Evolutionary conservation across 1,140 invertebrate species (phyloP), one percentile per base, ranked within the genome.

Genomic region (Drosophila carrolli): DNA sequence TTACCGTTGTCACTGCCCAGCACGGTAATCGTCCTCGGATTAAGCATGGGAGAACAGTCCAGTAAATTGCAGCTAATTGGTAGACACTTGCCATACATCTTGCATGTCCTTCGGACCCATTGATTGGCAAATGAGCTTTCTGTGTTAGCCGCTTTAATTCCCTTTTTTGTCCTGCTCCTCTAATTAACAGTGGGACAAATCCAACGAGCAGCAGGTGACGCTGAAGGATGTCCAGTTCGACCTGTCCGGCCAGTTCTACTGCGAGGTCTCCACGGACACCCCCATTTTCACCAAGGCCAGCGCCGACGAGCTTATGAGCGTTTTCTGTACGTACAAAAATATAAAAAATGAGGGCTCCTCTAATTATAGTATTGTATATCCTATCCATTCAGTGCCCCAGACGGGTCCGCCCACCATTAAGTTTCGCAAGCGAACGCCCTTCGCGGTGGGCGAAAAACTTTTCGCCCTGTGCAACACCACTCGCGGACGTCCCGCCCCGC

Each of bases 231-330:
- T 97, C 70, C 94, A 96, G 86, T 96, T 96, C 91, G 94, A 95
- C 74, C 95, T 96, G 46, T 94, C 95, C 32, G 96, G 96, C 59
- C 93, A 93, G 63, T 97, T 96, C 92, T 95, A 94, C 37, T 97
- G 96, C 88, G 95, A 96, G 81, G 96, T 97, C 13, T 95, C 96
- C 40, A 95, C 95, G 79, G 94, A 95, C 82, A 95, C 95, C 54
- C 96, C 96, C 59, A 96, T 97, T 82, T 97, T 95, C 91, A 96
- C 95, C 43, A 95, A 96, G 91, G 94, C 95, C 73, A 96, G 96
- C 8, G 94, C 94, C 44, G 94, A 94, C 70, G 95, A 95, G 78
- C 94, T 95, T 76, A 94, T 97, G 61, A 95, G 95, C 77, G 95
- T 97, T 66, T 96, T 96, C 93, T 94, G 96, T 96, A 93, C 94